Evolutionary conservation across 2,888 invertebrate genomes (phyloP), one percentile per base, ranked within the genome.

Genomic region (Sphaerophoria rueppellii): DNA sequence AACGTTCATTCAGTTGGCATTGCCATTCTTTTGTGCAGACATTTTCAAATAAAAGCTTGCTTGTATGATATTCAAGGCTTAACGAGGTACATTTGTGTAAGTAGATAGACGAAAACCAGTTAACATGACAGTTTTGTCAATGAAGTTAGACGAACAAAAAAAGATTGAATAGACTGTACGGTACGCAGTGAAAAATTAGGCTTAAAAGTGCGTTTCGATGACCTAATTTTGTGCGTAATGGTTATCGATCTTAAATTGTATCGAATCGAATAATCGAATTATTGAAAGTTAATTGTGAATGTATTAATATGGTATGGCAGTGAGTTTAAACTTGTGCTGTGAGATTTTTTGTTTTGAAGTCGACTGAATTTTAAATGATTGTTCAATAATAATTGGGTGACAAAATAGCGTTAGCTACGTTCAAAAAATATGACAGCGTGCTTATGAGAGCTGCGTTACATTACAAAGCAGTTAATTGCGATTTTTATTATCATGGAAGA

Each of bases 211-310:
- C 78, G 74, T 74, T 65, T 78, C 50, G 58, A 79, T 74, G 82
- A 74, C 79, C 82, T 74, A 71, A 78, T 82, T 82, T 67, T 24
- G 16, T 40, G 14, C 34, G 63, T 58, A 78, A 74, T 78, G 78
- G 37, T 61, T 70, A 63, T 48, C 24, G 24, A 24, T 24, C 24
- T 24, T 24, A 24, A 24, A 24, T 24, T 24, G 24, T 24, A 24
- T 24, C 24, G 24, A 24, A 57, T 55, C 48, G 65, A 71, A 57
- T 76, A 72, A 81, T 82, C 52, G 79, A 78, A 74, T 79, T 74
- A 78, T 74, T 65, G 82, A 82, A 74, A 82, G 74, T 65, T 78
- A 63, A 79, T 82, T 82, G 74, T 74, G 54, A 79, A 70, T 32
- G 70, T 54, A 82, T 79, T 74, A 24, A 65, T 65, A 70, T 74